A percentile compares a stretch with the other conserved stretches of the same genome.
Conservation (phyloP, 1,140 invertebrate genomes). For the Sinella curviseta region DNA sequence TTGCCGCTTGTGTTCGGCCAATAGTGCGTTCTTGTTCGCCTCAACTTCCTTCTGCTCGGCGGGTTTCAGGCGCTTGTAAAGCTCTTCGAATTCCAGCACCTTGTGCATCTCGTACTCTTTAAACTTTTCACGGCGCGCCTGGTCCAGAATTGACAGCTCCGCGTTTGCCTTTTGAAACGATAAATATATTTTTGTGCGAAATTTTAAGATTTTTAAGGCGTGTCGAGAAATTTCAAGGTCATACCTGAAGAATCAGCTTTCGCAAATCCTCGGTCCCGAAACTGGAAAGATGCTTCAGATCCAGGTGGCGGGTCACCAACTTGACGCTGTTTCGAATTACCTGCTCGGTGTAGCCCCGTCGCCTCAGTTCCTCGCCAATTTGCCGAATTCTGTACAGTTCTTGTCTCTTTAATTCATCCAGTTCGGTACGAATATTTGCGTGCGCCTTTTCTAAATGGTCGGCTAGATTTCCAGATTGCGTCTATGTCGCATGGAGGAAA, state of each 20-base stretch:
- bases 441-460: neutral
- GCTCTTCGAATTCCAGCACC: neutral
- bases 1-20: neutral
- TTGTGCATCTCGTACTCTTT: conserved; percentile 4
- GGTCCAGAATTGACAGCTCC: neutral
- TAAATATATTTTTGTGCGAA: neutral
- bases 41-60: neutral
- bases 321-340: neutral
- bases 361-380: neutral
- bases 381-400: neutral
- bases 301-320: neutral
- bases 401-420: neutral
- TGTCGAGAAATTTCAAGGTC: neutral
- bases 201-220: neutral
- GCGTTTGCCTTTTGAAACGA: conserved; percentile 1
- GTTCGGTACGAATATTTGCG: neutral
- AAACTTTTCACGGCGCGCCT: neutral
- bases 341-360: neutral
- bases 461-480: neutral
- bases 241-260: neutral
- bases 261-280: neutral
- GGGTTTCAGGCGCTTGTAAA: neutral
- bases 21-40: neutral
- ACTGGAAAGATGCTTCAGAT: neutral
- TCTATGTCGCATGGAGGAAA: neutral